Evolutionary conservation across 2,888 invertebrate genomes (phyloP), one percentile per base, ranked within the genome.

Genomic region (Dermolepida albohirtum): DNA sequence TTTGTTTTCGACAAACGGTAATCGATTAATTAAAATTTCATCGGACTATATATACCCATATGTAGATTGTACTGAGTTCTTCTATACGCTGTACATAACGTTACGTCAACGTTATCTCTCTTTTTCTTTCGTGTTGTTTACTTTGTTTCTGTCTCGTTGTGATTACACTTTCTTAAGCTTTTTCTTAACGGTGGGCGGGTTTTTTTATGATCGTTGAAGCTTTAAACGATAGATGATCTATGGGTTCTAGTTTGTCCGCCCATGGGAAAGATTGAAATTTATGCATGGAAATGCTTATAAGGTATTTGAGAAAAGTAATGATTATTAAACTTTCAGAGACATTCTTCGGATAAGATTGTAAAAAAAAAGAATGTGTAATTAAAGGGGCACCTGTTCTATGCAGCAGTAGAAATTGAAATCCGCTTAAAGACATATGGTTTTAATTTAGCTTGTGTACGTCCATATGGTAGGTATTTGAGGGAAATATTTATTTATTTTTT

Each of bases 11-110:
- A 66, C 66, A 49, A 57, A 49, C 69, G 63, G 66, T 66, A 66
- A 69, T 69, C 69, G 69, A 66, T 69, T 69, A 69, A 69, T 69
- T 69, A 69, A 69, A 64, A 66, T 66, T 66, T 66, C 59, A 62
- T 62, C 59, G 59, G 47, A 49, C 16, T 29, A 47, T 39, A 62
- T 62, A 49, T 62, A 62, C 44, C 59, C 44, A 34, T 47, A 62
- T 34, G 59, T 62, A 62, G 57, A 57, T 57, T 57, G 57, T 41
- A 43, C 43, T 12, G 43, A 57, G 47, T 11, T 34, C 59, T 62
- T 47, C 34, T 62, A 47, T 62, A 62, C 59, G 59, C 59, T 29
- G 44, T 44, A 44, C 44, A 12, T 47, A 29, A 59, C 44, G 43
- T 59, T 59, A 59, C 44, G 44, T 59, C 14, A 29, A 59, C 44